Base-by-base conservation (phyloP, 2,797 vertebrate species). In the Capromys pilorides region DNA sequence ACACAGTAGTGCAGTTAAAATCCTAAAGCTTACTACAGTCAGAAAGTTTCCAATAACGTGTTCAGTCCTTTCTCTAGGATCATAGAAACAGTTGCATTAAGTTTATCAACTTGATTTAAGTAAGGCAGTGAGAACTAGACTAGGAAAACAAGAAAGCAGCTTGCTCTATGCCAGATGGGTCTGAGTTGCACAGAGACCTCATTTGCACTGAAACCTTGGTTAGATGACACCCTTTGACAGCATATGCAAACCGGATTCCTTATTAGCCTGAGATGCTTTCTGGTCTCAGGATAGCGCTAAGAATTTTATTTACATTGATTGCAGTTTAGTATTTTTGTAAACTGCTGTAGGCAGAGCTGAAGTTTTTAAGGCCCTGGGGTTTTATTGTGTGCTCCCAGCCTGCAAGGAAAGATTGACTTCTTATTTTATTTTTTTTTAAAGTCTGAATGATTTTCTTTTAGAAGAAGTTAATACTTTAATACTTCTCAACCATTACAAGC, bases 121-220 rank as follows among this genome's bases (percentile, higher is more conserved):
- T 99, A 98, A 99, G 98, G 98, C 99, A 99, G 98, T 98, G 98
- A 98, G 97, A 98, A 98, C 98, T 98, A 98, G 97, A 97, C 98
- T 98, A 98, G 98, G 97, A 98, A 98, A 98, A 98, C 95, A 97
- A 98, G 98, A 98, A 98, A 98, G 98, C 98, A 98, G 98, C 98
- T 98, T 98, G 98, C 98, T 98, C 97, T 97, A 96, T 97, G 97
- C 97, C 98, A 98, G 97, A 98, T 98, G 97, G 98, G 97, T 98
- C 98, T 96, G 97, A 97, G 98, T 97, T 98, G 97, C 96, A 97
- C 94, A 97, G 97, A 96, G 94, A 98, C 97, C 98, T 98, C 97
- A 97, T 98, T 98, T 96, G 97, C 98, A 97, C 98, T 95, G 98
- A 96, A 97, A 98, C 95, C 97, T 98, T 92, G 95, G 95, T 98